Evolutionary conservation across 2,797 vertebrate species (phyloP).

Genomic region (Rhinella marina): DNA sequence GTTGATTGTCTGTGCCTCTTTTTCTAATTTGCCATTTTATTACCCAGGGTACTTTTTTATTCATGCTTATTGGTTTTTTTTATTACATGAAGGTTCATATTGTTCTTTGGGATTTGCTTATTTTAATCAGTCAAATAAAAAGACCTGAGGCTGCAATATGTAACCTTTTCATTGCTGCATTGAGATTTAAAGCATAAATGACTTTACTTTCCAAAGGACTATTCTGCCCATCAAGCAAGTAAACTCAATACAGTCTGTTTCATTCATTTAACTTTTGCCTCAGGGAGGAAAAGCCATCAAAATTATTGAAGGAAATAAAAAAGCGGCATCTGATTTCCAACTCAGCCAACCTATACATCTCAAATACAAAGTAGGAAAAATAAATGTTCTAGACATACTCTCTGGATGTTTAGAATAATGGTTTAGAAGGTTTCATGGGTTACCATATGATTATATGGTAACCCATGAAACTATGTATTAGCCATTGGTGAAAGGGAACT

Average conservation of each 20-base stretch:
- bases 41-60: conserved; percentile 1
- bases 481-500: too few species aligned
- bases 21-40: conserved; percentile 6
- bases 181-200: conserved; percentile 9
- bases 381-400: not conserved
- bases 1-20: not conserved
- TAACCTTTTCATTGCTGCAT: conserved; percentile 46
- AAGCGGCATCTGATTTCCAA: not conserved
- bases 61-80: not conserved
- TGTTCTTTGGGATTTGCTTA: conserved; percentile 14
- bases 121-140: conserved; percentile 22
- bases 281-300: conserved; percentile 23
- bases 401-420: not conserved
- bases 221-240: conserved; percentile 30
- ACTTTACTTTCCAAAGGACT: conserved; percentile 22
- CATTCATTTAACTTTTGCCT: conserved; percentile 41
- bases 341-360: conserved; percentile 11
- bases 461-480: too few species aligned
- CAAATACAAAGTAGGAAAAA: conserved; percentile 20
- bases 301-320: conserved; percentile 47
- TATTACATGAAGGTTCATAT: not conserved
- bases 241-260: conserved; percentile 16
- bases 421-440: not conserved
- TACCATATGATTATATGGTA: not conserved
- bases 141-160: conserved; percentile 7